A percentile compares a stretch with the other conserved stretches of the same genome.
These are phyloP conservation scores for Sabatieria punctata DNA, from an alignment of 2,888 invertebrate species.

Conservation along the genomic window DNA sequence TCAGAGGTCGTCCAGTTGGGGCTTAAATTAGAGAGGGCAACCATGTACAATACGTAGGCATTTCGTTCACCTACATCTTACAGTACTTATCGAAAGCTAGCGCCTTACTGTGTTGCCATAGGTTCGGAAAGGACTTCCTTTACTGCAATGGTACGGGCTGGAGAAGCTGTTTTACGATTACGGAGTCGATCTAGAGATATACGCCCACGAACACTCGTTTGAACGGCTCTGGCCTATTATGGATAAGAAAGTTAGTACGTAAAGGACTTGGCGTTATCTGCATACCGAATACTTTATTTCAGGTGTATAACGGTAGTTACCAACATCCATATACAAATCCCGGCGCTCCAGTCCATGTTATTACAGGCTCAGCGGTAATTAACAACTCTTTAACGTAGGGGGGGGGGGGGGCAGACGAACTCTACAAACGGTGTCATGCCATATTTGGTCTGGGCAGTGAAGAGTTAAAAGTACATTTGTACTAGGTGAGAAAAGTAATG, in stretches of 20 bases:
- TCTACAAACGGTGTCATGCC: too few species aligned
- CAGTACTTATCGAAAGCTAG: too few species aligned
- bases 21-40: neutral
- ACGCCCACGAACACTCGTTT: constrained; percentile 96
- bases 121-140: constrained; percentile 22
- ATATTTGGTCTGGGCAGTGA: too few species aligned
- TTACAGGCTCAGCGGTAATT: constrained; percentile 57
- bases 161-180: constrained; percentile 68
- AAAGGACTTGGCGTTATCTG: neutral
- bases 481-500: too few species aligned
- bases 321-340: constrained; percentile 52
- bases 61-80: constrained; percentile 24
- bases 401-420: too few species aligned
- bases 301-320: constrained; percentile 50
- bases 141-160: constrained; percentile 38
- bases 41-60: constrained; percentile 21
- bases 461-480: too few species aligned
- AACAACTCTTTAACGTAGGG: too few species aligned
- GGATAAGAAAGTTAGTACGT: constrained; percentile 38
- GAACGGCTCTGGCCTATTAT: constrained; percentile 89
- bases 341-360: constrained; percentile 75
- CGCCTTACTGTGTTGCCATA: too few species aligned
- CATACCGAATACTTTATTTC: constrained; percentile 33
- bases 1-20: too few species aligned
- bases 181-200: constrained; percentile 79